Evolutionary conservation across 2,888 invertebrate genomes (phyloP), one percentile per base, ranked within the genome.

Genomic region (Carabus problematicus): DNA sequence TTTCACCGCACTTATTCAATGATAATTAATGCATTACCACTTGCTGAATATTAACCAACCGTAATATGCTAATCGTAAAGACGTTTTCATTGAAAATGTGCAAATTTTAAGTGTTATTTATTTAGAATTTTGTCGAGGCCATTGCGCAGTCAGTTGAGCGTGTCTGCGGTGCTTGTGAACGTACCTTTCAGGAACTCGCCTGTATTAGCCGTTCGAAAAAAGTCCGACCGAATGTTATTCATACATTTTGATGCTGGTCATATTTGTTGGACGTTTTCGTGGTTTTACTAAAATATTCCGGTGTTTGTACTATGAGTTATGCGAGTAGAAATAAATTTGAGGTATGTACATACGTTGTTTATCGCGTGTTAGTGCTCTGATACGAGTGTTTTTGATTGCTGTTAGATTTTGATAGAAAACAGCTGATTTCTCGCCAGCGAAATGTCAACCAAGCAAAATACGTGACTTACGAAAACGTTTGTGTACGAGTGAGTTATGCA

Each of bases 271-370:
- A 45, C 43, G 62, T 69, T 69, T 69, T 69, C 55, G 39, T 62
- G 47, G 47, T 54, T 66, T 61, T 45, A 56, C 54, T 56, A 39
- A 62, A 29, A 47, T 18, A 45, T 43, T 62, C 54, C 61, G 61
- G 69, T 62, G 61, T 69, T 59, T 39, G 62, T 85, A 77, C 77
- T 77, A 88, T 88, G 88, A 85, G 84, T 81, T 86, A 86, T 84
- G 87, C 87, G 79, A 86, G 85, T 77, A 85, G 87, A 83, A 87
- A 85, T 82, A 87, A 87, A 83, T 87, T 87, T 80, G 88, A 88
- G 85, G 88, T 88, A 79, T 81, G 85, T 78, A 49, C 71, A 42
- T 70, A 39, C 14, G 54, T 47, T 63, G 52, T 9, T 40, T 14
- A 61, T 39, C 39, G 70, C 61, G 66, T 59, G 66, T 69, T 72